A percentile compares a stretch with the other conserved stretches of the same genome.
Evolutionary conservation across 2,113 vertebrate species (phyloP).

Genomic region (Protomyctophum bolini): DNA sequence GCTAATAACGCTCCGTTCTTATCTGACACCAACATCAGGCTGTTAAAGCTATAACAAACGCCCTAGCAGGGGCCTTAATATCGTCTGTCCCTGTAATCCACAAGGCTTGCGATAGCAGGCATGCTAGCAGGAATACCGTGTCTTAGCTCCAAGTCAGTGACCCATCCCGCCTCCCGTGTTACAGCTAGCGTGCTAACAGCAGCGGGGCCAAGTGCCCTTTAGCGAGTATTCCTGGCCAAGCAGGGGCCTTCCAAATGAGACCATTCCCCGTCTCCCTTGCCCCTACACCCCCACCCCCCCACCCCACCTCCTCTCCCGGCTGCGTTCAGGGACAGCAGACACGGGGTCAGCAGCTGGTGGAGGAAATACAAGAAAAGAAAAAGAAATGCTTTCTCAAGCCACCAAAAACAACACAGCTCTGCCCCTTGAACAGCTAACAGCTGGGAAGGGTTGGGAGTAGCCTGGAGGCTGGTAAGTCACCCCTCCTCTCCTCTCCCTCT

Average conservation of each 20-base stretch:
- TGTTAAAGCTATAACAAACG: constrained; percentile 1
- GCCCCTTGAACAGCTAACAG: constrained; percentile 90
- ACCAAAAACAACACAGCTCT: constrained; percentile 83
- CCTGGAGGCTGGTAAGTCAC: constrained; percentile 98
- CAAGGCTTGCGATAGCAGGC: constrained; percentile 16
- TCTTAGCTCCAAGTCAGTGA: constrained; percentile 68
- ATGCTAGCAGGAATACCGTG: constrained; percentile 31
- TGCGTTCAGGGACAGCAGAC: constrained; percentile 83
- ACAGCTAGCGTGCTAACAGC: constrained; percentile 85
- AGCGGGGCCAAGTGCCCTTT: constrained; percentile 83
- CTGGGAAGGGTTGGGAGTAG: constrained; percentile 99
- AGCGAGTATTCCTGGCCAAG: constrained; percentile 66
- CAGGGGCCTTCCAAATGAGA: constrained; percentile 88
- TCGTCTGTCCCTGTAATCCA: neutral
- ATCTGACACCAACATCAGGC: neutral
- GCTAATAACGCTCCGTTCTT: neutral
- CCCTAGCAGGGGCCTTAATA: constrained; percentile 11
- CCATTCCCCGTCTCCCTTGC: constrained; percentile 80
- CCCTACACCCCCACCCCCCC: too few species aligned
- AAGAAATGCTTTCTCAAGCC: constrained; percentile 92
- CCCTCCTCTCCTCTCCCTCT: constrained; percentile 62
- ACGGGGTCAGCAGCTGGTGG: constrained; percentile 98
- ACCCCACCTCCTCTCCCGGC: constrained; percentile 25
- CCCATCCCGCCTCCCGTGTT: constrained; percentile 75
- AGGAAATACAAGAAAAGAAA: constrained; percentile 63